Evolutionary conservation across 64 coral and sea anemone genomes (phyloP).

Genomic region (Acropora tenuis): DNA sequence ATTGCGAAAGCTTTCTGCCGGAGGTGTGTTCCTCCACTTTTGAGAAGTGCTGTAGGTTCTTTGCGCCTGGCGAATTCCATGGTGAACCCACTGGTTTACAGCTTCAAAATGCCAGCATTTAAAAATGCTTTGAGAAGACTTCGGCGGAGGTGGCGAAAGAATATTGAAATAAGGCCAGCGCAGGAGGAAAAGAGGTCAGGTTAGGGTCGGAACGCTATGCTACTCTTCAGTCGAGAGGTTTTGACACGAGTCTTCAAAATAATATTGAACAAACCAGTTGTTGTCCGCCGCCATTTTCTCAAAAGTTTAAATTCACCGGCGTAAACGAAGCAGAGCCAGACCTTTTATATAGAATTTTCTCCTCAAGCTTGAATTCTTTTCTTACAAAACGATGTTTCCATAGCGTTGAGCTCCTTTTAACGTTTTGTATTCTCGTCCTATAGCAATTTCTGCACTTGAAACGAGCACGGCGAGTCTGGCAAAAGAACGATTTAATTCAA

Average conservation of each 20-base stretch:
- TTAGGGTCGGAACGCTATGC: background rate
- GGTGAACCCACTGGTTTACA: slow-evolving; percentile 16
- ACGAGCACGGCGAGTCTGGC: slow-evolving; percentile 36
- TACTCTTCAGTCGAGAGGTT: too few species aligned
- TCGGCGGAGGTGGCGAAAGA: background rate
- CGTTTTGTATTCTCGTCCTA: background rate
- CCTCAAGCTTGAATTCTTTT: slow-evolving; percentile 30
- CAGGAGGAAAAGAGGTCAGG: background rate
- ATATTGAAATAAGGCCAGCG: background rate
- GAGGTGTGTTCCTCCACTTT: background rate
- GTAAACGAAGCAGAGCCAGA: too few species aligned
- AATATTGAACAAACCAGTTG: too few species aligned
- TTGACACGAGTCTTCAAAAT: too few species aligned
- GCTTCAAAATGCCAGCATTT: background rate
- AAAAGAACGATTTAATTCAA: background rate
- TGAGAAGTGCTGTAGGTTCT: background rate
- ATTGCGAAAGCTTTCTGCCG: background rate
- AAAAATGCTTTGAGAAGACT: background rate
- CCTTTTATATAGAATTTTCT: too few species aligned
- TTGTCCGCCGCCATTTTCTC: too few species aligned
- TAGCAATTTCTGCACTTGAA: too few species aligned
- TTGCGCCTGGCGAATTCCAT: slow-evolving; percentile 1
- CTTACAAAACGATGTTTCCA: slow-evolving; percentile 47
- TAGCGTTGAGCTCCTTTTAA: slow-evolving; percentile 53
- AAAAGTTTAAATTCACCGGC: too few species aligned